phyloP scores from a whole-genome alignment of 2,797 vertebrate species.

The Acanthornis magna region DNA sequence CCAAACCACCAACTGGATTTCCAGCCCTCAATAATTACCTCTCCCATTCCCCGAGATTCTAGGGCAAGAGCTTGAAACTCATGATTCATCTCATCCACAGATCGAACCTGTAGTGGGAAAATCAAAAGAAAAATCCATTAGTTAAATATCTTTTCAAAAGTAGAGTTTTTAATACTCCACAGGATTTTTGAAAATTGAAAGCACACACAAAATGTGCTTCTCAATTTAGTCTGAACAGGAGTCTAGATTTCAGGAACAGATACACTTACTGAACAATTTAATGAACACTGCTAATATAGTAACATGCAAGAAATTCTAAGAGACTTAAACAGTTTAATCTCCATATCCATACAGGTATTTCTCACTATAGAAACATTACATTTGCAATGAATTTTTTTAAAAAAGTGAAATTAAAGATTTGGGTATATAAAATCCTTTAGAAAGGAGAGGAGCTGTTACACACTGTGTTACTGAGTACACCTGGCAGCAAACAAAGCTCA shows the following conservation, averaged over 20 bases:
- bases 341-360: not conserved
- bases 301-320: not conserved
- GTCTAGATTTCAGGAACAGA: not conserved
- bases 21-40: conserved; percentile 80
- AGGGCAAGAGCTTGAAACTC: conserved; percentile 98
- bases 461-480: not conserved
- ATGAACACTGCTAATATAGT: not conserved
- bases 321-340: not conserved
- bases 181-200: not conserved
- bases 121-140: not conserved
- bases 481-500: not conserved
- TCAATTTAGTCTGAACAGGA: not conserved
- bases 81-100: conserved; percentile 98
- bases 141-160: not conserved
- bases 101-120: conserved; percentile 80
- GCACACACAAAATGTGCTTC: not conserved
- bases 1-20: not conserved
- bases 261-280: not conserved
- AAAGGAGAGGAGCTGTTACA: not conserved
- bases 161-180: not conserved
- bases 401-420: not conserved
- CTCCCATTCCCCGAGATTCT: conserved; percentile 98
- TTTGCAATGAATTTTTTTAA: not conserved
- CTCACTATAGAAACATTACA: not conserved
- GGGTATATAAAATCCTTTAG: not conserved